Evolutionary conservation across 1,140 invertebrate genomes (phyloP), one percentile per base, ranked within the genome.

Genomic region (Drosophila elegans): DNA sequence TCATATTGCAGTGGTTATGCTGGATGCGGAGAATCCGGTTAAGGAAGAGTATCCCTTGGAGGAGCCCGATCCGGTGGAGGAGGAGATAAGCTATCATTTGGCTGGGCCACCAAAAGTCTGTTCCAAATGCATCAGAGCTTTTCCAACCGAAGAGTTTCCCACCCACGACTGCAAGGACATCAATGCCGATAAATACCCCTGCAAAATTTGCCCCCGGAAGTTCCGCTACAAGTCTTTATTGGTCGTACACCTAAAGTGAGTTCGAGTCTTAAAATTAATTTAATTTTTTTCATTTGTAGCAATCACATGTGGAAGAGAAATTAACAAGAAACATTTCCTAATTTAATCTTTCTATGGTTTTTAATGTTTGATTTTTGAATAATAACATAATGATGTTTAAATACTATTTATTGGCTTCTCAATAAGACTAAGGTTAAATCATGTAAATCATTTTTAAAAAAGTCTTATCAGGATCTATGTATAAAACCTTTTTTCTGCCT

Each of bases 61-160:
- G 1, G n/a, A 16, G 5, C 5, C 29, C n/a, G 12, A 34, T 16
- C 3, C 27, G 29, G n/a, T 13, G 7, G 29, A 34, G n/a, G 27
- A 49, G 12, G 27, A 49, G 27, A 49, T 49, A 32, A 13, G 27
- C 48, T 49, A 32, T 10, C n/a, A 34, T 4, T 34, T 51, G 29
- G n/a, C n/a, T 0, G 48, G 48, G 3, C 48, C 48, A 51, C 48
- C 48, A 11, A 52, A 52, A 52, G 4, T 52, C 9, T 52, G 49
- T 4, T 36, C 32, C 4, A 52, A 16, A 21, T 52, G 49, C 13
- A 36, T 52, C 3, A 9, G 21, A 10, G 32, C n/a, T 11, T 52
- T 52, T 36, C 13, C 32, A 9, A 36, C 16, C 25, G 49, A 52
- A 5, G 32, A 36, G 9, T 52, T 52, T 52, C 13, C 49, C 13